These are phyloP conservation scores for Aplodontia rufa DNA, from an alignment of 2,113 vertebrate genomes.

Conservation along the genomic window DNA sequence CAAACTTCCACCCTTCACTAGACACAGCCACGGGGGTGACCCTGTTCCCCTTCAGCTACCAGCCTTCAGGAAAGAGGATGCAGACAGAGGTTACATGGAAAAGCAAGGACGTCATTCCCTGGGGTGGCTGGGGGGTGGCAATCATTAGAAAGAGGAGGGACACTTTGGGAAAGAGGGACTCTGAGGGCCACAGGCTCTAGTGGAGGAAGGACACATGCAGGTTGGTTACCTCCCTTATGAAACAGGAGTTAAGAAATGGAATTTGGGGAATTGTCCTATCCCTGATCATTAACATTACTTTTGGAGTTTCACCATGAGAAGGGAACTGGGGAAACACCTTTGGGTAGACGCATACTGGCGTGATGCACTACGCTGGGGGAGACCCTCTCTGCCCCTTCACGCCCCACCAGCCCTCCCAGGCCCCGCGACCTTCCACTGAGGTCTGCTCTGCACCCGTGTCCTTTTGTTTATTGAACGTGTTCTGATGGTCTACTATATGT, in stretches of 20 bases:
- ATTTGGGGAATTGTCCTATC: not conserved
- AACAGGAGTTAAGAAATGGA: not conserved
- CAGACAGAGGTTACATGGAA: not conserved
- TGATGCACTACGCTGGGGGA: too few species aligned
- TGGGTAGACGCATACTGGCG: not conserved
- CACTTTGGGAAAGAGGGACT: not conserved
- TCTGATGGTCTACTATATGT: not conserved
- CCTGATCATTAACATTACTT: too few species aligned
- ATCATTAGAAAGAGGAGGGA: not conserved
- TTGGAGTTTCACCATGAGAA: not conserved
- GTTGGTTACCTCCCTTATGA: not conserved
- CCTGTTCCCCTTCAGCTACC: not conserved
- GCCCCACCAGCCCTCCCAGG: not conserved
- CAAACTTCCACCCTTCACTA: not conserved
- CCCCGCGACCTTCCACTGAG: not conserved
- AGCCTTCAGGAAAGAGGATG: not conserved
- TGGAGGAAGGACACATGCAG: rapidly evolving
- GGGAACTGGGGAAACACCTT: not conserved
- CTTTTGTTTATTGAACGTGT: not conserved
- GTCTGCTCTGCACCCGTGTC: not conserved
- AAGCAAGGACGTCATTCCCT: not conserved
- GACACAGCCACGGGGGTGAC: not conserved
- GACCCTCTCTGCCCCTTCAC: not conserved
- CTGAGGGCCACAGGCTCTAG: not conserved
- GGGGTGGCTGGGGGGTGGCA: not conserved